Evolutionary conservation across 2,797 vertebrate genomes (phyloP), one percentile per base, ranked within the genome.

Genomic region (Steatocranus sp.): DNA sequence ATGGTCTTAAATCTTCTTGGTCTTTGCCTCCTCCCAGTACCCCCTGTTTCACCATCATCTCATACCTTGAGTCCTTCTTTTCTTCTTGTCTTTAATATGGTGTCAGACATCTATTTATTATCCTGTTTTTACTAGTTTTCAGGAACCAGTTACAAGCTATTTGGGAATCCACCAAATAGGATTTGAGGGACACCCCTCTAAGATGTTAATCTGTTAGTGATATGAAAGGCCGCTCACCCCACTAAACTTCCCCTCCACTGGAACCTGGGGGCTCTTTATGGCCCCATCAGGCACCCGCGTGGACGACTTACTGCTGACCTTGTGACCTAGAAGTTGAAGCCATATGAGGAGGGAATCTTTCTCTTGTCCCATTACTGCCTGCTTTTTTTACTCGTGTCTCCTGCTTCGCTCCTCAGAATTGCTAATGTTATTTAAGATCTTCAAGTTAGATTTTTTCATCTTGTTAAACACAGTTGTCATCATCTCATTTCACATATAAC

Each of bases 61-160:
- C 87, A 88, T 91, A 84, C 86, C 75, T 88, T 51, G 11, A 81
- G 81, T 87, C 91, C 76, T 78, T 90, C 85, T 90, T 92, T 92
- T 90, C 82, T 91, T 90, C 87, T 93, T 91, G 81, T 91, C 85
- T 96, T 96, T 95, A 96, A 96, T 96, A 96, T 87, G 93, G 93
- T 96, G 95, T 96, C 93, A 94, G 94, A 93, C 94, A 91, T 95
- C 91, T 93, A 89, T 96, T 96, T 97, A 96, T 95, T 95, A 92
- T 90, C 88, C 91, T 91, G 89, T 91, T 96, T 96, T 96, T 96
- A 96, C 94, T 92, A 88, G 90, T 92, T 95, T 95, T 96, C 87
- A 94, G 93, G 87, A 92, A 92, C 68, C 23, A 61, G 94, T 96
- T 96, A 96, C 95, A 94, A 96, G 95, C 94, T 96, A 91, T 95